Conservation (phyloP, 1,140 invertebrate species). For the Cydia amplana region DNA sequence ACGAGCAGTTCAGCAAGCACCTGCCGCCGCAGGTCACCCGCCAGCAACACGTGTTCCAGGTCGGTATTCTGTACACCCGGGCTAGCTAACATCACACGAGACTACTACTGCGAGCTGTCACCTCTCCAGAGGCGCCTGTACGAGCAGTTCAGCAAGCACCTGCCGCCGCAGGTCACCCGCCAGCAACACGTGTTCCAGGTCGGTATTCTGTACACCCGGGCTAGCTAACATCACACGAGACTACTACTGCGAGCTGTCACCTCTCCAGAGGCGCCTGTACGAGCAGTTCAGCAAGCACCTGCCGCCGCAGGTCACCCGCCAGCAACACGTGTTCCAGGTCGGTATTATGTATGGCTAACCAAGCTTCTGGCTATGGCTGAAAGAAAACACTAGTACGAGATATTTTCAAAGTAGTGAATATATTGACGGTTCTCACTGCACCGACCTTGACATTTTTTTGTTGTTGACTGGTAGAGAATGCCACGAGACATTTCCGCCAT, state of each 20-base stretch:
- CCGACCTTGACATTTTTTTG: no score
- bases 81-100: neutral
- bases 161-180: constrained; percentile 55
- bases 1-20: constrained; percentile 92
- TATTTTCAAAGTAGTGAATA: no score
- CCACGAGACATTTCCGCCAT: no score
- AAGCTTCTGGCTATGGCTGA: no score
- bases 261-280: constrained; percentile 89
- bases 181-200: constrained; percentile 67
- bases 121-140: constrained; percentile 89
- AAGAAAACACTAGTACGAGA: no score
- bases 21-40: constrained; percentile 58
- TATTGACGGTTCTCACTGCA: no score
- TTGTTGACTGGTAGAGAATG: no score
- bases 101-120: constrained; percentile 86
- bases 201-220: neutral
- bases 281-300: constrained; percentile 90
- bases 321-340: constrained; percentile 66
- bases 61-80: constrained; percentile 33
- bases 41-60: constrained; percentile 64
- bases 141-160: constrained; percentile 90
- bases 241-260: constrained; percentile 87
- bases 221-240: neutral
- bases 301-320: constrained; percentile 53
- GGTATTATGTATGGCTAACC: neutral